Evolutionary conservation across 2,113 vertebrate genomes (phyloP).

Genomic region (Octodon degus): DNA sequence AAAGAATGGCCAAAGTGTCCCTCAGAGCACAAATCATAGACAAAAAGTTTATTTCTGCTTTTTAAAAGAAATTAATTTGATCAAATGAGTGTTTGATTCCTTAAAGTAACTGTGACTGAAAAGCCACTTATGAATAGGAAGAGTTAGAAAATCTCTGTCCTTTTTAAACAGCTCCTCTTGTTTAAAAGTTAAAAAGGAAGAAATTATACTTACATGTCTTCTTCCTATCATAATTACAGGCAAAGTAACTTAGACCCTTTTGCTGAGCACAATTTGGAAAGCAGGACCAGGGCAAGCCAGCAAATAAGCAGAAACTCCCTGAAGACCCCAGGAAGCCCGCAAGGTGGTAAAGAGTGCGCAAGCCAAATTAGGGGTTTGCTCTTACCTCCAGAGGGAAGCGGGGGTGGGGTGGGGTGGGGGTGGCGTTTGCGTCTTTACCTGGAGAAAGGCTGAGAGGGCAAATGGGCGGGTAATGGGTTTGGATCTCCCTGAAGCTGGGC

Average conservation of each 20-base stretch:
- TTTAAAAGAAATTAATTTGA: constrained; percentile 48
- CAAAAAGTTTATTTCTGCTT: not conserved
- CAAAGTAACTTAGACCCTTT: not conserved
- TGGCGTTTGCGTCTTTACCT: not conserved
- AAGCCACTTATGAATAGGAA: constrained; percentile 7
- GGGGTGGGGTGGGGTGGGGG: too few relatives aligned
- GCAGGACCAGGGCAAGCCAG: not conserved
- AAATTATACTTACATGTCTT: constrained; percentile 30
- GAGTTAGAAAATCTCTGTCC: not conserved
- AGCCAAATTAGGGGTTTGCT: not conserved
- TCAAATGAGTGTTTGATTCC: constrained; percentile 6
- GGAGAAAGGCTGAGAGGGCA: not conserved
- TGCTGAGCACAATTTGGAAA: not conserved
- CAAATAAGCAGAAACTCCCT: not conserved
- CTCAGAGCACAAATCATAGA: not conserved
- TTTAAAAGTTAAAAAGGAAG: constrained; percentile 23
- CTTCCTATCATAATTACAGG: not conserved
- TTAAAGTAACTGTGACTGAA: constrained; percentile 25
- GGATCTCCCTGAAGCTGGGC: not conserved
- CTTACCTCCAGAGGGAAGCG: not conserved
- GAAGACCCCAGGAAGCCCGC: not conserved
- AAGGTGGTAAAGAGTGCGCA: not conserved
- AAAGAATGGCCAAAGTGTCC: not conserved
- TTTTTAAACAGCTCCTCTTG: not conserved
- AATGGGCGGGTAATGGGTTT: not conserved